Percentiles rank a stretch among this genome's conserved stretches.
Evolutionary conservation across 2,797 vertebrate species (phyloP).

Genomic region (Xenopus petersii): DNA sequence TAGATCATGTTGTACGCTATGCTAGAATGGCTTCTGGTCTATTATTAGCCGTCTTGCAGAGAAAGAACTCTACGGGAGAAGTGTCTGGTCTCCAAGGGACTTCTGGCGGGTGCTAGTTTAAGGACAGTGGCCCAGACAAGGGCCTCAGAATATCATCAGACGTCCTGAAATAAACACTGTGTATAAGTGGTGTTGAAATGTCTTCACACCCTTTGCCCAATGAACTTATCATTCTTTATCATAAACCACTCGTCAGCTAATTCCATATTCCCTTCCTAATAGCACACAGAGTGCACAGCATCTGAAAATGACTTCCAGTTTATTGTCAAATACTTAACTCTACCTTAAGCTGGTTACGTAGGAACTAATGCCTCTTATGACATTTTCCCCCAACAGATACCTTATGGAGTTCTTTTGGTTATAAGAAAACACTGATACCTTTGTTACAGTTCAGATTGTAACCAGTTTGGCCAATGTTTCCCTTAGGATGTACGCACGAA

Average conservation of each 20-base stretch:
- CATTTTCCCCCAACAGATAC: too few relatives aligned
- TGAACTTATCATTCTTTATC: constrained; percentile 34
- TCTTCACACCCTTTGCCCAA: constrained; percentile 28
- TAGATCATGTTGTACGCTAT: constrained; percentile 1
- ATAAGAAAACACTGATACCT: too few relatives aligned
- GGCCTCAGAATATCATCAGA: constrained; percentile 21
- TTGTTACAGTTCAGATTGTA: too few relatives aligned
- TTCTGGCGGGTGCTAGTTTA: constrained; percentile 7
- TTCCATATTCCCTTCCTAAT: constrained; percentile 7
- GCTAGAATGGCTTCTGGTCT: constrained; percentile 21
- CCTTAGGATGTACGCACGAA: too few relatives aligned
- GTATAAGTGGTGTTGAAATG: constrained; percentile 40
- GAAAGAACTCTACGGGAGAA: constrained; percentile 20
- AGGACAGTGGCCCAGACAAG: constrained; percentile 12
- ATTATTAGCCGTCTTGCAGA: constrained; percentile 24
- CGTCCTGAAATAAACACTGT: constrained; percentile 21
- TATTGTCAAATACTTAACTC: constrained; percentile 3
- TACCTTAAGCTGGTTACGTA: too few relatives aligned
- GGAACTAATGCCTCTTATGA: too few relatives aligned
- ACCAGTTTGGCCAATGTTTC: too few relatives aligned
- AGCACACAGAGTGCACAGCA: constrained; percentile 2
- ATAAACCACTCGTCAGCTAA: constrained; percentile 31
- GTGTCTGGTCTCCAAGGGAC: constrained; percentile 20
- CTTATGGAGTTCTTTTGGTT: too few relatives aligned
- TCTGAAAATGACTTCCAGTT: not conserved